Evolutionary conservation across 2,797 vertebrate genomes (phyloP).

Genomic region (Macropodus opercularis): DNA sequence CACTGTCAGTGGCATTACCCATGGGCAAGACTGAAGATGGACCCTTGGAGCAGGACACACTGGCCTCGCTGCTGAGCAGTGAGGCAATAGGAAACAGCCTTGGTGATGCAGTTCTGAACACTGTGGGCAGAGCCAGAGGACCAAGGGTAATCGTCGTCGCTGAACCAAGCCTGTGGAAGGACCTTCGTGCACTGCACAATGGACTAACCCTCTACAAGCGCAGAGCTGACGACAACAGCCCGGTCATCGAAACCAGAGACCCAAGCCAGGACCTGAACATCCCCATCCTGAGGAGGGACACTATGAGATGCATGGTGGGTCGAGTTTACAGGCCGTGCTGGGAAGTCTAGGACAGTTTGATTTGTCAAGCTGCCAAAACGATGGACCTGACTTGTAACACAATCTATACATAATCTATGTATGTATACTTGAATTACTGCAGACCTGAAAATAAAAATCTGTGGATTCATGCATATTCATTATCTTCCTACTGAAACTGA

Average conservation of each 20-base stretch:
- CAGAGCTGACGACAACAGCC: constrained; percentile 59
- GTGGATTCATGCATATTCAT: constrained; percentile 30
- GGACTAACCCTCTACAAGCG: constrained; percentile 64
- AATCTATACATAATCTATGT: constrained; percentile 28
- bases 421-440: constrained; percentile 32
- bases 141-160: constrained; percentile 72
- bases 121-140: constrained; percentile 27
- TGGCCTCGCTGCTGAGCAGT: constrained; percentile 59
- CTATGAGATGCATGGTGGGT: constrained; percentile 86
- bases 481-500: constrained; percentile 1
- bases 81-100: constrained; percentile 56
- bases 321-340: constrained; percentile 85
- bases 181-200: constrained; percentile 59
- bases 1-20: constrained; percentile 51
- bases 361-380: not conserved
- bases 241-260: constrained; percentile 51
- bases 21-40: constrained; percentile 62
- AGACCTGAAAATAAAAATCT: constrained; percentile 61
- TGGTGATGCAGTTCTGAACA: constrained; percentile 10
- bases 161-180: constrained; percentile 70
- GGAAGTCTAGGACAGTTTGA: constrained; percentile 75
- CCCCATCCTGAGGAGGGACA: constrained; percentile 79
- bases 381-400: constrained; percentile 39
- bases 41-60: constrained; percentile 69
- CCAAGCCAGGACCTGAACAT: constrained; percentile 62